Conservation (phyloP, 92 coral and sea anemone species). For the Metridium senile region DNA sequence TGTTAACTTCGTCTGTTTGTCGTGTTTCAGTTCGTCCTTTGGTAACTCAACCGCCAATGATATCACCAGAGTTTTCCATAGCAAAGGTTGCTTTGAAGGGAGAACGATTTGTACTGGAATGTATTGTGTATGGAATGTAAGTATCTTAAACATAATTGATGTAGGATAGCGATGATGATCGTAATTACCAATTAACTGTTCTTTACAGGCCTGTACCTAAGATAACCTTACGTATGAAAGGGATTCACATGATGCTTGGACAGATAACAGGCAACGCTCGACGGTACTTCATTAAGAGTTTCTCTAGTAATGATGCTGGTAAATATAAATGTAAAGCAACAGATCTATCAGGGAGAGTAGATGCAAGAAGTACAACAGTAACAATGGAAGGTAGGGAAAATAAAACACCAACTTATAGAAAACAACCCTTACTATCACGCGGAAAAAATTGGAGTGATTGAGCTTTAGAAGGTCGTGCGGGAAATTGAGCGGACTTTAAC, state of each 20-base stretch:
- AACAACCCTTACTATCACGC: no score
- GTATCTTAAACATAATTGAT: conserved; percentile 13
- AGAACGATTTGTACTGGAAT: conserved; percentile 84
- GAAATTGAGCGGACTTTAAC: no score
- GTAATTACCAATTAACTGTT: not conserved
- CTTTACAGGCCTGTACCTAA: conserved; percentile 84
- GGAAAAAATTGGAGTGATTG: no score
- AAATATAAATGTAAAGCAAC: conserved; percentile 81
- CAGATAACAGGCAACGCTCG: conserved; percentile 74
- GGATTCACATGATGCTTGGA: conserved; percentile 68
- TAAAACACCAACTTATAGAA: not conserved
- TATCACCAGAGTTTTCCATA: conserved; percentile 63
- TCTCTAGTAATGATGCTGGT: conserved; percentile 76
- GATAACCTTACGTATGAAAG: conserved; percentile 75
- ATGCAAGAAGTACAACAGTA: conserved; percentile 58
- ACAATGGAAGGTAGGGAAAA: conserved; percentile 77
- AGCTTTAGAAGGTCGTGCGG: no score
- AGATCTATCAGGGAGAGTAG: conserved; percentile 66
- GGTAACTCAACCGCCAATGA: conserved; percentile 67
- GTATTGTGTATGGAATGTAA: conserved; percentile 95
- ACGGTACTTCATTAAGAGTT: conserved; percentile 68
- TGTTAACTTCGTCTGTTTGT: not conserved
- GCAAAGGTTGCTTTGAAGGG: conserved; percentile 81
- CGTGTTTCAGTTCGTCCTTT: conserved; percentile 32
- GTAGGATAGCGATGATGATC: not conserved